Conservation (phyloP, 1,140 invertebrate species). For the Gryllus bimaculatus region DNA sequence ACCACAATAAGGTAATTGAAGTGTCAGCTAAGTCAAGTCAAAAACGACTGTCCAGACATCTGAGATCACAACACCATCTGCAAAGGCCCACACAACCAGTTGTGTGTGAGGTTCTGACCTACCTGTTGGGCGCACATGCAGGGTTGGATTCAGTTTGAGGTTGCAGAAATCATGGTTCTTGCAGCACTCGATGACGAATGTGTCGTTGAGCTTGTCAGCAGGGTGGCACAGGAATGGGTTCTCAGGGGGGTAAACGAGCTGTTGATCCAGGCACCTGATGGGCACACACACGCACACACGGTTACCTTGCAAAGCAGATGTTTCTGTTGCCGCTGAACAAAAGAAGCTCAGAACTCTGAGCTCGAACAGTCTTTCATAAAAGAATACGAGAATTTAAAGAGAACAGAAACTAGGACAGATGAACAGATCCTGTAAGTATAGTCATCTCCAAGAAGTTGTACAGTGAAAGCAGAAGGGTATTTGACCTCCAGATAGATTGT, state of each 20-base stretch:
- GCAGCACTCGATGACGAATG: constrained; percentile 48
- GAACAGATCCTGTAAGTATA: constrained; percentile 17
- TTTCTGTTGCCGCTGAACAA: constrained; percentile 19
- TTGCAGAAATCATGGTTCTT: constrained; percentile 53
- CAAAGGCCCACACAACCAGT: too few species aligned
- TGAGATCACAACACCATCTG: too few species aligned
- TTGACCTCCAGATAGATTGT: too few species aligned
- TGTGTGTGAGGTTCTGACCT: neutral
- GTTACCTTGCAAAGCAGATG: neutral
- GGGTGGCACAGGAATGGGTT: constrained; percentile 50
- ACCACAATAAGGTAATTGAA: too few species aligned
- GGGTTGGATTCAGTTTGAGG: constrained; percentile 35
- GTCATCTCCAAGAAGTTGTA: constrained; percentile 18
- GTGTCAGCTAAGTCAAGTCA: too few species aligned
- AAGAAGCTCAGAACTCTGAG: constrained; percentile 7
- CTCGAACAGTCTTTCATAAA: constrained; percentile 14
- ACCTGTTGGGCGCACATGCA: constrained; percentile 11
- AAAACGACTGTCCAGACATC: too few species aligned
- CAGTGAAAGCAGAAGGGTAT: neutral
- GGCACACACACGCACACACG: constrained; percentile 16
- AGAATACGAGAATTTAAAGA: constrained; percentile 15
- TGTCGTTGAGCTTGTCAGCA: constrained; percentile 38
- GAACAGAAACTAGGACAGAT: constrained; percentile 2
- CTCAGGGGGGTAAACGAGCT: constrained; percentile 42
- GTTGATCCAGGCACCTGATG: constrained; percentile 45